Evolutionary conservation across 2,797 vertebrate genomes (phyloP).

Genomic region (Danionella dracula): DNA sequence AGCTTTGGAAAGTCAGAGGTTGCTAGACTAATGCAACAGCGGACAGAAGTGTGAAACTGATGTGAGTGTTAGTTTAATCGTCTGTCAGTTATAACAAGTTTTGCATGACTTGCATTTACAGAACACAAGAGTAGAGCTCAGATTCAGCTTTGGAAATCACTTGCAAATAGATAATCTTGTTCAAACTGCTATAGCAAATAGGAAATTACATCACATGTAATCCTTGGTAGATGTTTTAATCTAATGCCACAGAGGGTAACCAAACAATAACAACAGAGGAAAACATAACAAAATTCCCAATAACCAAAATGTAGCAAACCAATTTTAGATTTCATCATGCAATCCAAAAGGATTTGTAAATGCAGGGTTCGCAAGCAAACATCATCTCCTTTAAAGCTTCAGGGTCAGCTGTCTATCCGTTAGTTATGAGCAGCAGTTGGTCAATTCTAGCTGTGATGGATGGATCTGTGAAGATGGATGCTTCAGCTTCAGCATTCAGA

Average conservation of each 20-base stretch:
- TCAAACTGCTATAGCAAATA: not conserved
- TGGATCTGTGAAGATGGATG: not conserved
- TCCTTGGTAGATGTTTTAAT: too few species aligned
- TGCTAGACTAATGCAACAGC: not conserved
- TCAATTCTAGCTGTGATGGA: not conserved
- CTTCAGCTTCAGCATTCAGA: not conserved
- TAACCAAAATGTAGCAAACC: too few species aligned
- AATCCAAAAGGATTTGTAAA: too few species aligned
- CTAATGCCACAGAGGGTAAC: too few species aligned
- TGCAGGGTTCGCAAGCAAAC: too few species aligned
- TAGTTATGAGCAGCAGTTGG: not conserved
- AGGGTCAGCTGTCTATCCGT: not conserved
- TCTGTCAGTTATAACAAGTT: too few species aligned
- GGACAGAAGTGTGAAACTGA: constrained; percentile 2
- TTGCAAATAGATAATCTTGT: not conserved
- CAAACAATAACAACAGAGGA: too few species aligned
- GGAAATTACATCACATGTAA: not conserved
- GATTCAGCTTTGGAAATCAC: not conserved
- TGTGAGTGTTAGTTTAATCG: not conserved
- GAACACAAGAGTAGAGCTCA: not conserved
- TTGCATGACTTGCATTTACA: not conserved
- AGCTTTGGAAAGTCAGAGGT: not conserved
- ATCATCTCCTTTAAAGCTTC: too few species aligned
- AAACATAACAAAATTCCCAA: too few species aligned
- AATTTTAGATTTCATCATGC: too few species aligned